Evolutionary conservation across 2,113 vertebrate genomes (phyloP), one percentile per base, ranked within the genome.

Genomic region (Pampusana beccarii): DNA sequence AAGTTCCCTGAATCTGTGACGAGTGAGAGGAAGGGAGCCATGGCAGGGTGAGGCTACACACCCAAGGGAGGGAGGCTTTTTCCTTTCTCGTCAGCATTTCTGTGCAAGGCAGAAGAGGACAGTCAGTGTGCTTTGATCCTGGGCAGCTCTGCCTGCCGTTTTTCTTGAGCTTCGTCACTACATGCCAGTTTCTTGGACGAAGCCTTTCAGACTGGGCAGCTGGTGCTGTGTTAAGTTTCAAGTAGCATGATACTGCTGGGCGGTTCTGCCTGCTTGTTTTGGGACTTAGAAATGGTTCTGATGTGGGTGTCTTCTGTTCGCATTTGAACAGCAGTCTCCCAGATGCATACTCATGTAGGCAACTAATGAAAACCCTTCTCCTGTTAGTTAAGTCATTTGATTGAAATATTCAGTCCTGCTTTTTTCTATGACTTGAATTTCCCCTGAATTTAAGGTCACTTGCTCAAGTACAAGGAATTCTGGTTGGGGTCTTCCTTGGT

Each of bases 401-500:
- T 72, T 70, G 38, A 86, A 57, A 50, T 36, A 34, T 44, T 70
- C 16, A 14, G 10, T 34, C 28, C 33, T 64, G 5, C 42, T 75
- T 80, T 91, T 90, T 82, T 20, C 18, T 51, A 10, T 90, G 20
- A 64, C 42, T 82, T 64, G 33, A 90, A n/a, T 90, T 93, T 93
- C 83, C 51, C 34, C 29, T 91, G 48, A 79, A 36, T 64, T 87
- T 54, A 34, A 13, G 2, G 42, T 74, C 20, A 25, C 24, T 92
- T 90, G 20, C 18, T 66, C 14, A 61, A 70, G 7, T 82, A 20
- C 20, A n/a, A 16, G 42, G 57, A 60, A 58, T 61, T 73, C 50
- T 62, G 15, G 20, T 28, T 3, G 4, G 7, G 4, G 10, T 80
- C 33, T 16, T 94, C 5, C 2, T 51, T 62, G 11, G 7, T 80